Base-by-base conservation (phyloP, 2,797 vertebrate genomes). In the Anas flavirostris region DNA sequence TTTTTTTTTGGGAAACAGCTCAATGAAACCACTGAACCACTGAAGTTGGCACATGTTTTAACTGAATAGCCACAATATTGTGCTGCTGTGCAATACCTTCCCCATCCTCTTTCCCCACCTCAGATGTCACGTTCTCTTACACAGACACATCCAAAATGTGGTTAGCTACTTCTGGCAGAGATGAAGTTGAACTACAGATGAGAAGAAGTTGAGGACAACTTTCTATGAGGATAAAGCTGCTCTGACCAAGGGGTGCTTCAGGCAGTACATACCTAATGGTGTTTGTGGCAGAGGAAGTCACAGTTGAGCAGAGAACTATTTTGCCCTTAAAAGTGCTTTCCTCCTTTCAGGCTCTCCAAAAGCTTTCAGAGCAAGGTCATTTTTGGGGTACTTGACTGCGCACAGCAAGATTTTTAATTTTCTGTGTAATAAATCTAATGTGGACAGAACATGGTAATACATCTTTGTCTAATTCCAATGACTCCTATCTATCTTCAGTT, bases 31-130 rank as follows among this genome's bases (percentile, higher is more conserved):
- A 23, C 84, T 60, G 69, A 68, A 80, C 83, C 33, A 23, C 84
- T 60, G 69, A 68, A 80, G 29, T 18, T 58, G 64, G 22, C 83
- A 92, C 2, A 0, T 63, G 59, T 78, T 88, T 83, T 83, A 93
- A 91, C 91, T 44, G 93, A 94, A 90, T 53, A 91, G 85, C 94
- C 89, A 62, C 82, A 91, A 14, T 11, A 26, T 7, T 85, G 62
- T 33, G 3, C 2, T 16, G 21, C 62, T 46, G 13, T 81, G 93
- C 76, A 93, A 90, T n/a, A 35, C 58, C 91, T 96, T 86, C 82
- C 55, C 15, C 85, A 72, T 72, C 37, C 31, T 64, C 56, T 72
- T 53, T 90, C 62, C 12, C 19, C 33, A 31, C 26, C n/a, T 16
- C 35, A 48, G 46, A 60, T 86, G 55, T 67, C 48, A 46, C 0